These are phyloP conservation scores for Ethmia dodecea DNA, from an alignment of 2,888 invertebrate species.

Conservation along the genomic window DNA sequence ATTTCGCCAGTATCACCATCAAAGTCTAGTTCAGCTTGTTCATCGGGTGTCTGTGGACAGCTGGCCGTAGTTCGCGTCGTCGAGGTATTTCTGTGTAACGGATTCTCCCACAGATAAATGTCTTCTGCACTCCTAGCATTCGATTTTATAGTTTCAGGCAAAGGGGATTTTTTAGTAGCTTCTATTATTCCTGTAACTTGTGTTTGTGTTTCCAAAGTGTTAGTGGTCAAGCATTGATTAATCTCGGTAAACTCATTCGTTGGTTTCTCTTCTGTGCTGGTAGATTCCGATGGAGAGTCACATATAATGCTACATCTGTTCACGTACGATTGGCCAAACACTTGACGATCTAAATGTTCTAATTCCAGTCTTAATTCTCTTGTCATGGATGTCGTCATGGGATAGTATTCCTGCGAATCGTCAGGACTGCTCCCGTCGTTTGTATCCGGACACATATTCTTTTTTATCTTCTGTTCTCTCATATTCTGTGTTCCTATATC, in stretches of 20 bases:
- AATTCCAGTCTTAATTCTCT: constrained; percentile 88
- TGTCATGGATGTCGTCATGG: constrained; percentile 92
- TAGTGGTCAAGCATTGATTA: constrained; percentile 34
- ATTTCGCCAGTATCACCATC: constrained; percentile 79
- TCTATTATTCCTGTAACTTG: constrained; percentile 37
- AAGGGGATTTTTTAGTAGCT: constrained; percentile 47
- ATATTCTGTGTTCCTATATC: constrained; percentile 32
- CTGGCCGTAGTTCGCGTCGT: constrained; percentile 61
- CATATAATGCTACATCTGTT: constrained; percentile 55
- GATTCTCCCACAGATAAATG: constrained; percentile 89
- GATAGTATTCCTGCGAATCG: constrained; percentile 89
- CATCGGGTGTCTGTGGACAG: constrained; percentile 82
- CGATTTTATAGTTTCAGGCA: constrained; percentile 53
- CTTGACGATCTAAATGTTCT: constrained; percentile 90
- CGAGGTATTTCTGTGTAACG: constrained; percentile 78
- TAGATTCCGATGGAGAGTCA: constrained; percentile 65
- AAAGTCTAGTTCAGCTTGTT: constrained; percentile 83
- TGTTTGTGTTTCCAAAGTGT: constrained; percentile 33
- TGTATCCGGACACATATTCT: constrained; percentile 42
- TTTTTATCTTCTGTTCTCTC: constrained; percentile 42
- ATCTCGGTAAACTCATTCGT: constrained; percentile 37
- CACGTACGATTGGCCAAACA: constrained; percentile 80
- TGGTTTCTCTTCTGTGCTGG: constrained; percentile 59
- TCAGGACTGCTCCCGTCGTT: constrained; percentile 85
- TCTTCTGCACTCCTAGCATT: constrained; percentile 79